Evolutionary conservation across 2,888 invertebrate species (phyloP).

Genomic region (Lasiommata megera): DNA sequence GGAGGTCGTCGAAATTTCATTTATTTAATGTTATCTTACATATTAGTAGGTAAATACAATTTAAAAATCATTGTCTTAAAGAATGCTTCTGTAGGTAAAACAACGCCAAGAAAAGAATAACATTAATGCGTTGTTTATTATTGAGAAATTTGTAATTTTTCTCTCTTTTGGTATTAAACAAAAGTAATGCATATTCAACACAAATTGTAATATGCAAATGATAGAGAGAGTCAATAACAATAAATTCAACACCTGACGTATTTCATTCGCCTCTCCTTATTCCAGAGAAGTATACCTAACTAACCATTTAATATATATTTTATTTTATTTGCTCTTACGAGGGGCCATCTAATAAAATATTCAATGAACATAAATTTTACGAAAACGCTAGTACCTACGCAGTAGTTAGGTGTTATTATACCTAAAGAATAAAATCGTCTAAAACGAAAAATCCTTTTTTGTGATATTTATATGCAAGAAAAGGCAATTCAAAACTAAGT

Average conservation of each 20-base stretch:
- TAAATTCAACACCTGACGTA: constrained; percentile 42
- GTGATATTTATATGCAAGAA: neutral
- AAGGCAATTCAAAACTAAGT: neutral
- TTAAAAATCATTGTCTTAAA: no score
- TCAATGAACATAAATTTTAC: constrained; percentile 53
- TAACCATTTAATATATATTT: constrained; percentile 1
- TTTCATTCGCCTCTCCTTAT: constrained; percentile 27
- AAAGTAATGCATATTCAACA: constrained; percentile 37
- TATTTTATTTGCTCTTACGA: constrained; percentile 23
- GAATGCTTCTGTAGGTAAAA: no score
- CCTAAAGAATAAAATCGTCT: neutral
- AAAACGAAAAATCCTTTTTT: neutral
- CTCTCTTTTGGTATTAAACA: constrained; percentile 22
- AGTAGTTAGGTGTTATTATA: neutral
- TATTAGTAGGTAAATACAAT: no score
- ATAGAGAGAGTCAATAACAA: constrained; percentile 41
- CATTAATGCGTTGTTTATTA: neutral
- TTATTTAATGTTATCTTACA: no score
- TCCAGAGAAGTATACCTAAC: neutral
- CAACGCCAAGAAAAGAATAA: neutral
- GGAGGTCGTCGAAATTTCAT: no score
- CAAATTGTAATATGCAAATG: constrained; percentile 33
- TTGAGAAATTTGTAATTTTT: constrained; percentile 22
- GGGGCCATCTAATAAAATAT: constrained; percentile 47
- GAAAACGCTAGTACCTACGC: neutral